Conservation (phyloP, 2,888 invertebrate genomes). For the Brachylomia viminalis region DNA sequence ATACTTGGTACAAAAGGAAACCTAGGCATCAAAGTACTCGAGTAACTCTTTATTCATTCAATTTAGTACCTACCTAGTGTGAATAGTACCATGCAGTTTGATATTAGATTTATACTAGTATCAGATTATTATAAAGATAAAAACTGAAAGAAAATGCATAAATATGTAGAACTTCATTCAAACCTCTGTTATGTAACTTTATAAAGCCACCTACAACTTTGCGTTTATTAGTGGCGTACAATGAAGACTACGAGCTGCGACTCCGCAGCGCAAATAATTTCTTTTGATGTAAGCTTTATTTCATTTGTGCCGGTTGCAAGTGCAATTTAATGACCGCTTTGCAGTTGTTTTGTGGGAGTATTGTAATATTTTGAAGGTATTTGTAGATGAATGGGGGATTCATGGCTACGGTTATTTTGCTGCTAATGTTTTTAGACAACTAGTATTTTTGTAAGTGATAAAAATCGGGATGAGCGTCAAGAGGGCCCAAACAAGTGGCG, state of each 20-base stretch:
- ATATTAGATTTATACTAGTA: too few relatives aligned
- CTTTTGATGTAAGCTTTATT: conserved; percentile 36
- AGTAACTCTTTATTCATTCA: too few relatives aligned
- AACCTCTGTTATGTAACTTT: not conserved
- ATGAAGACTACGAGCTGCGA: conserved; percentile 24
- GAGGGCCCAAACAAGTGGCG: not conserved
- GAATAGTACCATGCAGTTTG: too few relatives aligned
- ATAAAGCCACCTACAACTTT: conserved; percentile 5
- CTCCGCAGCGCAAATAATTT: conserved; percentile 26
- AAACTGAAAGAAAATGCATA: not conserved
- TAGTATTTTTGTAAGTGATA: not conserved
- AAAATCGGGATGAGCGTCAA: not conserved
- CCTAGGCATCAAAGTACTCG: too few relatives aligned
- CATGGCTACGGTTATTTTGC: not conserved
- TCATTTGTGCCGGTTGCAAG: conserved; percentile 23
- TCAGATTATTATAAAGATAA: too few relatives aligned
- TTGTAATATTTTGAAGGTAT: not conserved
- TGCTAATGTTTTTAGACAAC: not conserved
- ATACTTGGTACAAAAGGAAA: too few relatives aligned
- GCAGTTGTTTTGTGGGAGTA: conserved; percentile 31
- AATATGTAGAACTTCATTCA: not conserved
- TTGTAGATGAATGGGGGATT: not conserved
- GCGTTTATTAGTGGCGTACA: conserved; percentile 16
- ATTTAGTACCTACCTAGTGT: too few relatives aligned
- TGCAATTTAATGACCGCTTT: conserved; percentile 30